These are phyloP conservation scores for Orthosia gothica DNA, from an alignment of 2,888 invertebrate genomes.

Conservation along the genomic window DNA sequence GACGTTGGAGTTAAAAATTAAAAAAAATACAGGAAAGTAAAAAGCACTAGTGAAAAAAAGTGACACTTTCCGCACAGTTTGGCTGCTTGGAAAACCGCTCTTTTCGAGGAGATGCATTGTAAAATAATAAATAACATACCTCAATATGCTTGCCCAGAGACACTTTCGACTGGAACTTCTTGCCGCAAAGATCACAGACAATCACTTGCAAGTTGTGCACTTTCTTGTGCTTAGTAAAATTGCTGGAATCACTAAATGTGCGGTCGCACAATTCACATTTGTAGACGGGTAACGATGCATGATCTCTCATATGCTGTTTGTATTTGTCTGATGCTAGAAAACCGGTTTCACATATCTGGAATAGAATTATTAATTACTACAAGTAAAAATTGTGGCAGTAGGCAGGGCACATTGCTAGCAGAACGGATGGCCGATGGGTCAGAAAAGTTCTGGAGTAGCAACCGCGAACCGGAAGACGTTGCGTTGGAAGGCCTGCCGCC, in stretches of 20 bases:
- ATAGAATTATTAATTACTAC: background rate
- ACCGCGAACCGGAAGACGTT: too few relatives aligned
- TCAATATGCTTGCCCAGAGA: slow-evolving; percentile 76
- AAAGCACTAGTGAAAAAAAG: too few relatives aligned
- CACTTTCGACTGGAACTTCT: slow-evolving; percentile 77
- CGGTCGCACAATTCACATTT: slow-evolving; percentile 80
- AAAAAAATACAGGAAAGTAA: too few relatives aligned
- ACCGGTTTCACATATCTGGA: slow-evolving; percentile 67
- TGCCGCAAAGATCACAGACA: slow-evolving; percentile 78
- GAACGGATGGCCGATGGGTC: too few relatives aligned
- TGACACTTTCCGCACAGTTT: too few relatives aligned
- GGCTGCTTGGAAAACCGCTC: too few relatives aligned
- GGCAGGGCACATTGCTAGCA: too few relatives aligned
- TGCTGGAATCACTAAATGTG: slow-evolving; percentile 84
- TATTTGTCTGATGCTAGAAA: slow-evolving; percentile 67
- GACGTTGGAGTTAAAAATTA: too few relatives aligned
- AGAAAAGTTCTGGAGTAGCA: too few relatives aligned
- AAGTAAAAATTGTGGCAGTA: too few relatives aligned
- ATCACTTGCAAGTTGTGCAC: slow-evolving; percentile 76
- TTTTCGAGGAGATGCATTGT: too few relatives aligned
- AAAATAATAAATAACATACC: slow-evolving; percentile 70
- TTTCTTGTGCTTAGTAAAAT: slow-evolving; percentile 87
- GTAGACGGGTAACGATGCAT: slow-evolving; percentile 79
- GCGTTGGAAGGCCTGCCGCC: too few relatives aligned
- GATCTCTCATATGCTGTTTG: slow-evolving; percentile 82